These are phyloP conservation scores for Hypomesus transpacificus DNA, from an alignment of 2,113 vertebrate genomes.

Conservation along the genomic window DNA sequence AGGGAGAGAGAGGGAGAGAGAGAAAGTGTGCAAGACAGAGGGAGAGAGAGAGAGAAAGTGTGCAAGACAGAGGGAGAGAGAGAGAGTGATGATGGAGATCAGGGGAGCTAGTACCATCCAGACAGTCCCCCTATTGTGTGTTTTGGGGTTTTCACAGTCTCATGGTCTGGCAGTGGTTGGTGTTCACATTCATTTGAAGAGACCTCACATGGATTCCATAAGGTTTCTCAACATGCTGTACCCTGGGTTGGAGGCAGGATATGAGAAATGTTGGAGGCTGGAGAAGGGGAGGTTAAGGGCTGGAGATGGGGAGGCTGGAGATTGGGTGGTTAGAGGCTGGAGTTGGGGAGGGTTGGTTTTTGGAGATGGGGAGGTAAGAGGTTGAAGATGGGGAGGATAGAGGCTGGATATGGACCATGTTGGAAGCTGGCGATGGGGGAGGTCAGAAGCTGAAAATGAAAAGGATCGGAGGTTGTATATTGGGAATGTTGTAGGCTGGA, in stretches of 20 bases:
- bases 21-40: too few relatives aligned
- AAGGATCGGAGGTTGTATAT: not conserved
- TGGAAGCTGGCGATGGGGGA: constrained; percentile 28
- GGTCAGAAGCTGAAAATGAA: constrained; percentile 15
- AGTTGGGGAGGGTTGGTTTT: constrained; percentile 16
- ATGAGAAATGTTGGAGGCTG: too few relatives aligned
- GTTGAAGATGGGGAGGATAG: constrained; percentile 12
- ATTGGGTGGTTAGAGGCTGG: constrained; percentile 36
- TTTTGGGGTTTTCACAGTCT: constrained; percentile 26
- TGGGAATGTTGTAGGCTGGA: too few relatives aligned
- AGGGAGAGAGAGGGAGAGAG: too few relatives aligned
- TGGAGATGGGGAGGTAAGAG: constrained; percentile 20
- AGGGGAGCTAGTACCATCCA: constrained; percentile 12
- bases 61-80: too few relatives aligned
- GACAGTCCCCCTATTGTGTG: constrained; percentile 49
- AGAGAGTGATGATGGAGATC: too few relatives aligned
- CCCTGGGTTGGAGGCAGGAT: too few relatives aligned
- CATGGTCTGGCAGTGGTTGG: constrained; percentile 24
- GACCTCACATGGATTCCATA: constrained; percentile 50
- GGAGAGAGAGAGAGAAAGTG: too few relatives aligned
- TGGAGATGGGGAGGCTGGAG: constrained; percentile 7
- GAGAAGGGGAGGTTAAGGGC: not conserved
- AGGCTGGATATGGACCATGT: constrained; percentile 31
- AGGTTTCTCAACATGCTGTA: too few relatives aligned
- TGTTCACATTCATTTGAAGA: constrained; percentile 32